Evolutionary conservation across 2,797 vertebrate species (phyloP), one percentile per base, ranked within the genome.

Genomic region (Orestias chungarensis): DNA sequence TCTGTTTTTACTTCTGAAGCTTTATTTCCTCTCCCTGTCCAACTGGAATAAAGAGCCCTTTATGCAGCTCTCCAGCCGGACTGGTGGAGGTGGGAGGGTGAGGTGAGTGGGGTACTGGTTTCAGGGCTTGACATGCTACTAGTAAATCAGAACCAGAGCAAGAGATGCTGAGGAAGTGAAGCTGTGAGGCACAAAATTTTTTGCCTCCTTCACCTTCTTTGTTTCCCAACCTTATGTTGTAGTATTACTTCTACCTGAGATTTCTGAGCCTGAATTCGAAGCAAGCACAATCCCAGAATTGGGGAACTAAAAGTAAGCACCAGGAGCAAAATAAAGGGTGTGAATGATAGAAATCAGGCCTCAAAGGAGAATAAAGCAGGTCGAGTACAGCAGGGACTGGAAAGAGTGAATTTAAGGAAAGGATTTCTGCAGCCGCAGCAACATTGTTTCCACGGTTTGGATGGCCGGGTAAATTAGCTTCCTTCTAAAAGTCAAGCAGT

Each of bases 21-120:
- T 91, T n/a, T 93, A 94, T 95, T 95, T 94, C 93, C 94, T 95
- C 91, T 94, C 92, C 88, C 93, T 95, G 93, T 95, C 92, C 91
- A 79, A 88, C 85, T 80, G 31, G 90, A 94, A 94, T 95, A 95
- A 95, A 94, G 94, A 83, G 81, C 85, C 93, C 94, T 95, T 95
- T 95, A 95, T 95, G 92, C 89, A 74, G 85, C 81, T 87, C 81
- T 72, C 79, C 84, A 83, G 82, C 80, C 80, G 74, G 52, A 70
- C 54, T 23, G 52, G 67, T 62, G 70, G 70, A 10, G 65, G 18
- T 31, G 35, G 27, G 54, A 11, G 46, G 33, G 33, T 59, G 55
- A 33, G 71, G 61, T 35, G 69, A 52, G 54, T 47, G 57, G 65
- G 9, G 74, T 64, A 40, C 80, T 77, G 79, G 76, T 85, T 84